Conservation (phyloP, 1,140 invertebrate species). For the Drosophila tsacasi region DNA sequence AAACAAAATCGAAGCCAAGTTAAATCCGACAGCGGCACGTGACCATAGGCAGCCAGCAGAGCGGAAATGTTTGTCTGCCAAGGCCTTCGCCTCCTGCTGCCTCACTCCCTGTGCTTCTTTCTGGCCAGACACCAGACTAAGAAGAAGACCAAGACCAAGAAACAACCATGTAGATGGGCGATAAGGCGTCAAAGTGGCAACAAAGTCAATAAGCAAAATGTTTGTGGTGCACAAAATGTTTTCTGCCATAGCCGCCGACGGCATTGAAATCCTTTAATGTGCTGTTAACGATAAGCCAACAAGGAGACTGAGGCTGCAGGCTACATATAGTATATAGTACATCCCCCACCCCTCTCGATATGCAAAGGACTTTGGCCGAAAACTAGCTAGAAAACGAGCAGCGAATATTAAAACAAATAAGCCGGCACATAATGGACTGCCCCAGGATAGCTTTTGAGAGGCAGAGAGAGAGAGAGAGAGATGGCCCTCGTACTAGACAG, state of each 20-base stretch:
- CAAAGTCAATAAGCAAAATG: slow-evolving; percentile 66
- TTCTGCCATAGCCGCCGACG: slow-evolving; percentile 52
- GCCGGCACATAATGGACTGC: slow-evolving; percentile 69
- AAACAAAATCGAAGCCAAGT: slow-evolving; percentile 44
- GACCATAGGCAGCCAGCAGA: slow-evolving; percentile 56
- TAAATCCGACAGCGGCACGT: slow-evolving; percentile 48
- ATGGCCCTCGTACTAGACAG: slow-evolving; percentile 11
- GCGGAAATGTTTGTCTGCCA: slow-evolving; percentile 62
- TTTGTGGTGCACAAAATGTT: slow-evolving; percentile 49
- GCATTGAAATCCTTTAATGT: slow-evolving; percentile 79
- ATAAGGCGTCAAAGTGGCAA: slow-evolving; percentile 71
- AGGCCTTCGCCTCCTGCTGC: not conserved
- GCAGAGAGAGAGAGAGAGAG: slow-evolving; percentile 14
- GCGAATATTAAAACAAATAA: slow-evolving; percentile 82
- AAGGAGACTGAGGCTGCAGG: slow-evolving; percentile 4
- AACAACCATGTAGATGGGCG: slow-evolving; percentile 55
- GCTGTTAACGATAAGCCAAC: slow-evolving; percentile 76
- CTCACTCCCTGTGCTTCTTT: not conserved
- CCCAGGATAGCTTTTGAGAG: slow-evolving; percentile 35
- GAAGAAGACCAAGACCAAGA: slow-evolving; percentile 15
- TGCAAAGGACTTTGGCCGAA: slow-evolving; percentile 69
- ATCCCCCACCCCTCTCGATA: slow-evolving; percentile 26
- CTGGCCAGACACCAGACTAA: slow-evolving; percentile 24
- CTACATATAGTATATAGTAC: slow-evolving; percentile 8
- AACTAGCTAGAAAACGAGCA: slow-evolving; percentile 76